Base-by-base conservation (phyloP, 2,113 vertebrate genomes). In the Genyomyrus donnyi region DNA sequence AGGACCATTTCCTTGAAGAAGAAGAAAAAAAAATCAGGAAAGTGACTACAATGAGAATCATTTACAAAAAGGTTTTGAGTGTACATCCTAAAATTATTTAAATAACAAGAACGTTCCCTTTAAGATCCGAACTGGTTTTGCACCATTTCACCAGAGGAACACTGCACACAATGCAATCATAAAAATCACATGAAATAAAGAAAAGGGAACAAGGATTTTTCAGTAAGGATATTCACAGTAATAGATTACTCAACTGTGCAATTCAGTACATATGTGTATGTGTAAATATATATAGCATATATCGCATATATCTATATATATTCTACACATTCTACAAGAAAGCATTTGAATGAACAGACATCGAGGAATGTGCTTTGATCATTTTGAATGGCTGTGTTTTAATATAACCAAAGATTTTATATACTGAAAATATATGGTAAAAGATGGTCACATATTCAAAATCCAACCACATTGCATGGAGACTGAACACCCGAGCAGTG, bases 341-440 rank as follows among this genome's bases (percentile, higher is more conserved):
- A 94, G 93, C 92, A 90, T 94, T 85, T 50, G 91, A 93, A 91
- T 89, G 83, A 93, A 91, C 93, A 90, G 92, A 52, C 91, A 95
- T 92, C 84, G 52, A 94, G 92, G 96, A 96, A 96, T 96, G 96
- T 96, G 95, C 94, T 96, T 93, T 93, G 93, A 95, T 95, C 91
- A 91, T 93, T 93, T 94, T 89, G 92, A 91, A 93, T 89, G 62
- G 92, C 92, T 92, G 92, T 91, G 91, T 92, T 91, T 93, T 90
- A 92, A 93, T 91, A 93, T 92, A 91, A 93, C 91, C 93, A 92
- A 91, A 62, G 39, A 91, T 87, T 90, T 85, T 91, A 83, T 90
- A 91, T 91, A 91, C 89, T 91, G 77, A 90, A 93, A 92, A 92
- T 91, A 70, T 86, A 92, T 91, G 89, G 70, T 91, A 91, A 92